phyloP scores from a whole-genome alignment of 2,113 vertebrate genomes.

The Pollimyrus isidori region DNA sequence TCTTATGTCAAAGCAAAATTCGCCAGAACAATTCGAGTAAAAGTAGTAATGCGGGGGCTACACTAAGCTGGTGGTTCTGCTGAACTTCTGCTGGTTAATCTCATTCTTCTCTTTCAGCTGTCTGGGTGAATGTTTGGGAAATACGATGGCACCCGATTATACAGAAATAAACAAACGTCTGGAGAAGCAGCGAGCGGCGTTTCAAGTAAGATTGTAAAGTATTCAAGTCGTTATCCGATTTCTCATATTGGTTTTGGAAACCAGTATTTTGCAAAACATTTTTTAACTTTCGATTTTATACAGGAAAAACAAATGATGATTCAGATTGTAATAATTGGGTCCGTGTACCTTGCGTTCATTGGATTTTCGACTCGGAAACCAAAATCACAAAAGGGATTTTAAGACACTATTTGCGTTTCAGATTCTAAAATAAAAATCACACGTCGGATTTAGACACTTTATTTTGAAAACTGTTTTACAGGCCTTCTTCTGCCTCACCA shows the following conservation, averaged over 20 bases:
- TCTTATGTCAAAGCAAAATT: background rate
- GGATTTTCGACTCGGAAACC: too few relatives aligned
- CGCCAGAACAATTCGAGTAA: background rate
- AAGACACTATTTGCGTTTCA: too few relatives aligned
- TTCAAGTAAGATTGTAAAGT: background rate
- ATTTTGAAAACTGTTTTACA: too few relatives aligned
- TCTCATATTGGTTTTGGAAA: background rate
- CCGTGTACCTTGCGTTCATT: too few relatives aligned
- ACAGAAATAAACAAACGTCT: background rate
- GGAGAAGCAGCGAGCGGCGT: background rate
- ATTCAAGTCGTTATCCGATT: background rate
- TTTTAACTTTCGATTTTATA: background rate
- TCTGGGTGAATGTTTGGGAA: background rate
- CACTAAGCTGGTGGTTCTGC: background rate
- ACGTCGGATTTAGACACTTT: too few relatives aligned
- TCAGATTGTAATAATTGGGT: background rate
- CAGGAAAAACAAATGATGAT: background rate
- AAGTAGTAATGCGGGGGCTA: background rate
- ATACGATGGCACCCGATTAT: background rate
- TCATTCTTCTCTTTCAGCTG: background rate
- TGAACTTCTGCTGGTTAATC: background rate
- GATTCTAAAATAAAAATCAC: too few relatives aligned
- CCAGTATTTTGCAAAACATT: background rate
- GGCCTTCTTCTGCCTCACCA: too few relatives aligned
- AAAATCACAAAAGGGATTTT: too few relatives aligned